phyloP scores from a whole-genome alignment of 2,888 invertebrate species.

The Cantharis nigra region DNA sequence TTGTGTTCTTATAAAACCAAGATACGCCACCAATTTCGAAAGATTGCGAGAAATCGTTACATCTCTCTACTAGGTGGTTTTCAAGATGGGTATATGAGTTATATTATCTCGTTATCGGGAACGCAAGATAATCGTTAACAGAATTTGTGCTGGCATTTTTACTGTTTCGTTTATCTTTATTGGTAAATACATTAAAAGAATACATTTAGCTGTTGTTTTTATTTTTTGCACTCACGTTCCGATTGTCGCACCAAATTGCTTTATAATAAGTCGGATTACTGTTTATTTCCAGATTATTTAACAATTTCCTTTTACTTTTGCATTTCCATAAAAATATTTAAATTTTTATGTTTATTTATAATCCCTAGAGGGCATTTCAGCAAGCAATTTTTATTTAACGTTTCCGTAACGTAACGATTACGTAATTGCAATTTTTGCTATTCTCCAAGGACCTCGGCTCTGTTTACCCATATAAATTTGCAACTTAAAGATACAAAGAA shows the following conservation, averaged over 20 bases:
- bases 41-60: constrained; percentile 17
- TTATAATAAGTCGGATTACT: not conserved
- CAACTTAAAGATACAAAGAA: not conserved
- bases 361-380: not conserved
- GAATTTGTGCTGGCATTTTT: constrained; percentile 4
- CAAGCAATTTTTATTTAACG: not conserved
- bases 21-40: constrained; percentile 16
- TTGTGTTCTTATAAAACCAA: constrained; percentile 15
- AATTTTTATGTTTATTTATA: not conserved
- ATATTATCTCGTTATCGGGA: constrained; percentile 20
- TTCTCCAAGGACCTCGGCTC: not conserved
- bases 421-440: not conserved
- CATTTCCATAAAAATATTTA: not conserved
- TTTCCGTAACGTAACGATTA: not conserved
- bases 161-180: not conserved
- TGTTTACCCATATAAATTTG: not conserved
- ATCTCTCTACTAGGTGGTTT: constrained; percentile 8
- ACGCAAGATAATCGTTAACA: constrained; percentile 15
- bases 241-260: not conserved
- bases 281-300: not conserved
- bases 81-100: constrained; percentile 20
- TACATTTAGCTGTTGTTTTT: not conserved
- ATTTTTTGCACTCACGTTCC: not conserved
- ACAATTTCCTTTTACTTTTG: not conserved
- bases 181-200: not conserved